Base-by-base conservation (phyloP, 2,797 vertebrate genomes). In the Ctenosaura bakeri region DNA sequence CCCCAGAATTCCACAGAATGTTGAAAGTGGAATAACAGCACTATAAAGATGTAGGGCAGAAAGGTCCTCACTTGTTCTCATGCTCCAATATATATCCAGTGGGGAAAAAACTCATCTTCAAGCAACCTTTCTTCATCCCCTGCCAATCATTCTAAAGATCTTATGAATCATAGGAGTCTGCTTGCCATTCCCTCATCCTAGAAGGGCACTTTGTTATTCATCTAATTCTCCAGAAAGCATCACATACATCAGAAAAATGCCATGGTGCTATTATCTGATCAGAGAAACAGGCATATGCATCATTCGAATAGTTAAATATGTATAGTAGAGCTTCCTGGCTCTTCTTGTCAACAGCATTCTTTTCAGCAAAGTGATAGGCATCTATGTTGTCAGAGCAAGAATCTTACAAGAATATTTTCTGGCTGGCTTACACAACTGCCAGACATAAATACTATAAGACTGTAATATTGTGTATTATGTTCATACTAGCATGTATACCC, bases 281-380 rank as follows among this genome's bases (percentile, higher is more conserved):
- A 32, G 3, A 88, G 46, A 59, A 32, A 83, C 35, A 50, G 24
- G 12, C 52, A 74, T 20, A 50, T 26, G 77, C 81, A 35, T 32
- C 10, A 82, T 13, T 4, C 26, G 78, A 77, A 26, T 56, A 66
- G 80, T 89, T 56, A 0, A 8, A 85, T 87, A 16, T 2, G 14
- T 82, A 32, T 86, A 62, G 56, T 18, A 29, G 38, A 32, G n/a
- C 54, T 73, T 69, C 50, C 83, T 69, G 16, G 5, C 74, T 73
- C 24, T 35, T 66, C 64, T 46, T 46, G 26, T 79, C 86, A 83
- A 38, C 42, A 91, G 42, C 7, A 20, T 66, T 88, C 78, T n/a
- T 69, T 84, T 26, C 87, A 29, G 90, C 29, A 91, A 77, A 56
- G 64, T 74, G 83, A 42, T 26, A 76, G 52, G 59, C 71, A 88